Base-by-base conservation (phyloP, 2,888 invertebrate genomes). In the Allygus modestus region DNA sequence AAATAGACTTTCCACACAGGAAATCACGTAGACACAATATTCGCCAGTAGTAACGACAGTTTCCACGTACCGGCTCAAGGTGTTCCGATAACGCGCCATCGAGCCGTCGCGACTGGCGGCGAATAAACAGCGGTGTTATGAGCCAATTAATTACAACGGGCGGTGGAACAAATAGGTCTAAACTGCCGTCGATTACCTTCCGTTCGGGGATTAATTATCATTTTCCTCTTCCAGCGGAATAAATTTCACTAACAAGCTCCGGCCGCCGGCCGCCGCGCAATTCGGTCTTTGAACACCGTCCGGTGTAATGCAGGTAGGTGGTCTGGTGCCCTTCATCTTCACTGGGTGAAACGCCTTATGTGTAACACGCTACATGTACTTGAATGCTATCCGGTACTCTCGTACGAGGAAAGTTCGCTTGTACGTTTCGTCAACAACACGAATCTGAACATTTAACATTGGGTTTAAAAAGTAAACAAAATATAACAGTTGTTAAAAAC, bases 261-360 rank as follows among this genome's bases (percentile, higher is more conserved):
- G n/a, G 20, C 5, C 58, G 58, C 28, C 54, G 54, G 20, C 9
- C 54, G 54, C 2, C 15, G 17, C 23, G 58, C 58, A 23, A 58
- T 58, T 12, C 26, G 87, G 85, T 37, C 85, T 84, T 23, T 97
- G 97, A 89, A 95, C 96, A n/a, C 97, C 98, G 90, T 95, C 97
- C 17, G 98, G 98, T 89, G 97, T 97, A 73, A 97, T 98, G 1
- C 97, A 97, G 89, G 93, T 98, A 88, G 98, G 98, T 90, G 98
- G 98, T 91, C 94, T 99, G 79, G 93, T 98, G 88, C 97, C 98
- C 5, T 97, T 98, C 89, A 98, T 98, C 92, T 92, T 99, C 88
- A 97, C 97, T 88, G 95, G 96, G 92, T 20, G 58, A 58, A 12
- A 58, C 58, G 58, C 58, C 7, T 58, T 20, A 23, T 23, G 20